Evolutionary conservation across 2,888 invertebrate genomes (phyloP).

Genomic region (Acleris holmiana): DNA sequence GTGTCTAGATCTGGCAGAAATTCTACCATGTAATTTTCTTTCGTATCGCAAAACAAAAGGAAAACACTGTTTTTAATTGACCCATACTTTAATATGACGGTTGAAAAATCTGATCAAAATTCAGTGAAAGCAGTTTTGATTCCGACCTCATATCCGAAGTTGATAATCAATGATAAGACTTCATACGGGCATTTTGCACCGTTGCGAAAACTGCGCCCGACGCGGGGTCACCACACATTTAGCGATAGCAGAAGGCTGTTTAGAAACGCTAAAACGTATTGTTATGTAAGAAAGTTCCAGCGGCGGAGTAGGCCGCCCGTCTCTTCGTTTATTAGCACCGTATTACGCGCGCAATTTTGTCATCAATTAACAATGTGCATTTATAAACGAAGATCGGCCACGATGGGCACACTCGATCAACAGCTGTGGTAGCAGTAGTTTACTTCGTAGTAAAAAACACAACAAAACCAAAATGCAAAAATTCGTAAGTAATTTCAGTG

Average conservation of each 20-base stretch:
- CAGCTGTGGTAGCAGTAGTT: conserved; percentile 49
- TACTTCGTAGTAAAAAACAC: conserved; percentile 44
- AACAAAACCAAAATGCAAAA: conserved; percentile 61
- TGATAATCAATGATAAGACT: background rate
- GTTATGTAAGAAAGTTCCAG: conserved; percentile 43
- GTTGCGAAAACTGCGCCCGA: conserved; percentile 32
- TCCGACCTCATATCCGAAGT: background rate
- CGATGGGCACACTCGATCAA: conserved; percentile 57
- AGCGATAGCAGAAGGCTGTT: conserved; percentile 27
- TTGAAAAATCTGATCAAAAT: no score
- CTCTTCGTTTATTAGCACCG: conserved; percentile 71
- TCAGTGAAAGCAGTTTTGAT: no score
- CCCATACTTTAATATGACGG: no score
- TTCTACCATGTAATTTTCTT: no score
- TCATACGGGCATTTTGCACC: background rate
- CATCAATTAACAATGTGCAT: conserved; percentile 61
- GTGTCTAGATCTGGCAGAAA: no score
- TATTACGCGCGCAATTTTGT: conserved; percentile 65
- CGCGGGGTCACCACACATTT: conserved; percentile 16
- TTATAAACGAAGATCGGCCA: conserved; percentile 55
- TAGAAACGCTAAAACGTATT: conserved; percentile 12
- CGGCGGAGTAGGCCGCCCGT: conserved; percentile 54
- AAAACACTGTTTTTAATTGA: no score
- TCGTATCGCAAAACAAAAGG: no score
- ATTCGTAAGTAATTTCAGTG: conserved; percentile 58